A percentile compares a stretch with the other conserved stretches of the same genome.
These are phyloP conservation scores for Rosalia funebris DNA, from an alignment of 2,888 invertebrate species.

Conservation along the genomic window DNA sequence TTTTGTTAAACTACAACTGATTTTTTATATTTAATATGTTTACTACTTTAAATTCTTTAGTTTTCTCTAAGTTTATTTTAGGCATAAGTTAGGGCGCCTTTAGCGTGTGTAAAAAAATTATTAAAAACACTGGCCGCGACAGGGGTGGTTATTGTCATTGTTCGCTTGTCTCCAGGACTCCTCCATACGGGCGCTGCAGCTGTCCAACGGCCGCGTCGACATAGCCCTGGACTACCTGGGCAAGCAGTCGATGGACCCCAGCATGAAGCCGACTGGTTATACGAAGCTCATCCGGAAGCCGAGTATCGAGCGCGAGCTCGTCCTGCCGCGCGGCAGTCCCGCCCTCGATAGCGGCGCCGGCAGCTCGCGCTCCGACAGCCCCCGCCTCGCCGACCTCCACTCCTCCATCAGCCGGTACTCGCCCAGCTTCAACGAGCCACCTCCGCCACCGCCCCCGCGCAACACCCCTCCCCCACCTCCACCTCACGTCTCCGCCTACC, in stretches of 20 bases:
- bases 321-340: constrained; percentile 82
- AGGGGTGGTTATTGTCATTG: too few relatives aligned
- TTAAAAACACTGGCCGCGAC: too few relatives aligned
- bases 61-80: too few relatives aligned
- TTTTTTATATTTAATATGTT: too few relatives aligned
- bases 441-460: constrained; percentile 68
- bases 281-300: constrained; percentile 87
- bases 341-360: constrained; percentile 89
- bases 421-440: constrained; percentile 70
- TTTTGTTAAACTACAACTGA: too few relatives aligned
- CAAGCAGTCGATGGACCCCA: constrained; percentile 61
- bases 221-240: constrained; percentile 75
- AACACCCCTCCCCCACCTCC: constrained; percentile 75
- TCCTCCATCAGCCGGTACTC: constrained; percentile 73
- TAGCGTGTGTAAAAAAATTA: too few relatives aligned
- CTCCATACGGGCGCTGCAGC: constrained; percentile 75
- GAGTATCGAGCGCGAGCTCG: constrained; percentile 86
- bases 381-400: constrained; percentile 74
- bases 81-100: too few relatives aligned
- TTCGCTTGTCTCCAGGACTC: constrained; percentile 77
- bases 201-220: constrained; percentile 76
- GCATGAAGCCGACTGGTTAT: constrained; percentile 57
- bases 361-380: constrained; percentile 89
- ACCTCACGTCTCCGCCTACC: constrained; percentile 69
- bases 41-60: too few relatives aligned